These are phyloP conservation scores for Andrena camellia DNA, from an alignment of 2,888 invertebrate species.

Conservation along the genomic window DNA sequence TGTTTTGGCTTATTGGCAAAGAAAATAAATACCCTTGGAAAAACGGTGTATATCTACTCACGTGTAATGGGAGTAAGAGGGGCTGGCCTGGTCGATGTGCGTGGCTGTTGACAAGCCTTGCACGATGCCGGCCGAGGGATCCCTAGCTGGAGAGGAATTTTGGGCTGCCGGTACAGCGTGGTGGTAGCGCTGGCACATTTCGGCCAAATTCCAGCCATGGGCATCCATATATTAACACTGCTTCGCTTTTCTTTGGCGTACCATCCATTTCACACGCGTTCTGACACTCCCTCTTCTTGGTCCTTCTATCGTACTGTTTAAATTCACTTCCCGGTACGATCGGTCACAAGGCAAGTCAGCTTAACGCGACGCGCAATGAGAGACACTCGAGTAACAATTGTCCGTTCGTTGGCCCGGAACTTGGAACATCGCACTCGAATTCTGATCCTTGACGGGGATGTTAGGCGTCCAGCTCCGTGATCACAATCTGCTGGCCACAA, in stretches of 20 bases:
- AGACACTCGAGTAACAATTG: slow-evolving; percentile 39
- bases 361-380: slow-evolving; percentile 2
- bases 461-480: not conserved
- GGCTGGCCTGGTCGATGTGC: slow-evolving; percentile 83
- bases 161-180: slow-evolving; percentile 83
- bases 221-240: slow-evolving; percentile 85
- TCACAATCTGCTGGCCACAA: slow-evolving; percentile 22
- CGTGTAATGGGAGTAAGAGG: slow-evolving; percentile 85
- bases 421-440: slow-evolving; percentile 35
- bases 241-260: slow-evolving; percentile 82
- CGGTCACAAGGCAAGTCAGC: not conserved
- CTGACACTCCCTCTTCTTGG: slow-evolving; percentile 69
- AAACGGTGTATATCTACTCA: slow-evolving; percentile 69
- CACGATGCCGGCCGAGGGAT: slow-evolving; percentile 79
- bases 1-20: too few relatives aligned
- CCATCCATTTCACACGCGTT: slow-evolving; percentile 84
- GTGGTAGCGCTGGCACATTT: slow-evolving; percentile 85
- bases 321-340: slow-evolving; percentile 52
- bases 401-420: not conserved
- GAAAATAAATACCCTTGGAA: not conserved
- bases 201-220: slow-evolving; percentile 85
- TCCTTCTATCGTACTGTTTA: not conserved
- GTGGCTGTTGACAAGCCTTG: slow-evolving; percentile 80
- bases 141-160: slow-evolving; percentile 83
- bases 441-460: not conserved